These are phyloP conservation scores for Plusia festucae DNA, from an alignment of 2,888 invertebrate genomes.

Conservation along the genomic window DNA sequence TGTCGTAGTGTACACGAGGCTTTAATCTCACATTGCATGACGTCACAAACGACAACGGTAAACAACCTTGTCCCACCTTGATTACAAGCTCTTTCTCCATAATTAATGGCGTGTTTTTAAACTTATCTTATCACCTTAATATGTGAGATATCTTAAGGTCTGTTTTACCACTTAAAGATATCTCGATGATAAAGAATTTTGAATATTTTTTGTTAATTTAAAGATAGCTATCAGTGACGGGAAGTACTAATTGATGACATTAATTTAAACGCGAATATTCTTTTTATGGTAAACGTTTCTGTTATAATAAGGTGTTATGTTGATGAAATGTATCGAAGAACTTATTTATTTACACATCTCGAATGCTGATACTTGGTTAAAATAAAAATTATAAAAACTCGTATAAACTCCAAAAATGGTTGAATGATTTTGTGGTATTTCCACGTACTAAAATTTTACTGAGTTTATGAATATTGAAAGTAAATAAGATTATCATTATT, in stretches of 20 bases:
- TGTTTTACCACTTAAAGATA: slow-evolving; percentile 59
- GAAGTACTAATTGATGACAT: slow-evolving; percentile 50
- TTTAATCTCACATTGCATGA: slow-evolving; percentile 44
- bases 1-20: not conserved
- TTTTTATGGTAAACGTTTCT: slow-evolving; percentile 34
- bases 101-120: slow-evolving; percentile 58
- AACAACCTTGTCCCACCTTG: slow-evolving; percentile 49
- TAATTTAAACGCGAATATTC: slow-evolving; percentile 48
- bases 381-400: no score
- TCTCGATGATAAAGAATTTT: slow-evolving; percentile 44
- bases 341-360: not conserved
- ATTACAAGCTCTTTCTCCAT: slow-evolving; percentile 54
- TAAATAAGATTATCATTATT: not conserved
- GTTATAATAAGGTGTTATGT: slow-evolving; percentile 12
- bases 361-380: not conserved
- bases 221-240: slow-evolving; percentile 34
- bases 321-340: slow-evolving; percentile 5
- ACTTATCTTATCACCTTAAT: slow-evolving; percentile 59
- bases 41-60: slow-evolving; percentile 53
- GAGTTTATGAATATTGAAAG: not conserved
- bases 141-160: slow-evolving; percentile 53
- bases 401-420: no score
- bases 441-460: not conserved
- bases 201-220: slow-evolving; percentile 38
- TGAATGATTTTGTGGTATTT: no score